These are phyloP conservation scores for Brachionus paranguensis DNA, from an alignment of 1,140 invertebrate species.

Conservation along the genomic window DNA sequence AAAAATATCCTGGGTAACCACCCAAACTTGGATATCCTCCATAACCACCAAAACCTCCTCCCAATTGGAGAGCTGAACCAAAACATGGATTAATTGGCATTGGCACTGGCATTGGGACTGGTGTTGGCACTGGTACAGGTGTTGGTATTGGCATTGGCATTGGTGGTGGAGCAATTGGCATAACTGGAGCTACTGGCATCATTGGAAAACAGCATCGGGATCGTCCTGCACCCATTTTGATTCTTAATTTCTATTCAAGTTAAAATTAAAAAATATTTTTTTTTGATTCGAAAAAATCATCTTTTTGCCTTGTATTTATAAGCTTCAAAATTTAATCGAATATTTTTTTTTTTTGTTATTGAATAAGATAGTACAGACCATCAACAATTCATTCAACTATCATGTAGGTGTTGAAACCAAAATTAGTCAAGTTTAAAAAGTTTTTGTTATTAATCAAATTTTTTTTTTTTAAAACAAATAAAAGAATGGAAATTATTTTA, in stretches of 20 bases:
- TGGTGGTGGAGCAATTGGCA: not conserved
- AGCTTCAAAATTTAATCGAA: too few species aligned
- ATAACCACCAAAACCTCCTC: not conserved
- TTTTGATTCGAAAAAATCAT: too few species aligned
- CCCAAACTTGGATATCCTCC: not conserved
- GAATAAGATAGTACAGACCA: too few species aligned
- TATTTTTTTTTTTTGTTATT: too few species aligned
- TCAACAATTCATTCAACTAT: too few species aligned
- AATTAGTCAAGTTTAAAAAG: too few species aligned
- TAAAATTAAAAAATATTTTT: too few species aligned
- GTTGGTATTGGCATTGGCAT: not conserved
- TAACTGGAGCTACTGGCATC: not conserved
- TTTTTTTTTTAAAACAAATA: too few species aligned
- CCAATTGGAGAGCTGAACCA: not conserved
- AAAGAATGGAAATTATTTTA: too few species aligned
- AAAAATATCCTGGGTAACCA: not conserved
- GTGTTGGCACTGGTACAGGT: not conserved
- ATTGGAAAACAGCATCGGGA: not conserved
- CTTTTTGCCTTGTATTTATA: too few species aligned
- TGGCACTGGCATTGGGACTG: not conserved
- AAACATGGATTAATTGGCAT: not conserved
- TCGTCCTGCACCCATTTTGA: not conserved
- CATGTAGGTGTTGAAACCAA: too few species aligned
- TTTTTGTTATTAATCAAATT: too few species aligned
- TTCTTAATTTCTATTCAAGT: not conserved